Conservation (phyloP, 2,797 vertebrate genomes). For the Bufotes viridis region DNA sequence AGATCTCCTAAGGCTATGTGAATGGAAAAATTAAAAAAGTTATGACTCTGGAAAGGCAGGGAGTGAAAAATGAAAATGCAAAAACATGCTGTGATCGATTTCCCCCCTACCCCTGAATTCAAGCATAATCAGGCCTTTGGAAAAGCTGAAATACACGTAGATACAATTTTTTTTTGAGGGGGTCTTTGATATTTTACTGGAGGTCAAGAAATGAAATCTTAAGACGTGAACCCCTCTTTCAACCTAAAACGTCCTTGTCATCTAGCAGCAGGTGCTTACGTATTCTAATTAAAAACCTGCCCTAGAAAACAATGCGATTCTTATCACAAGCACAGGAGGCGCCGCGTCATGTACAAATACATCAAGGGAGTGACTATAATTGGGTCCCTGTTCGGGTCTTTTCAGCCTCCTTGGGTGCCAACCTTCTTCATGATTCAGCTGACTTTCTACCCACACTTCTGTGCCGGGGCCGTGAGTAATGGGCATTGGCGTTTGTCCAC, state of each 20-base stretch:
- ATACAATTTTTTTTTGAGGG: too few species aligned
- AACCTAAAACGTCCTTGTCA: background rate
- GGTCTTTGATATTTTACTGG: background rate
- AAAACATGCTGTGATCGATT: too few species aligned
- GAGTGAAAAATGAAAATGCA: too few species aligned
- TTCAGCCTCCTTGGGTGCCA: conserved; percentile 21
- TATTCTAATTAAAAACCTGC: background rate
- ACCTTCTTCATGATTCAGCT: background rate
- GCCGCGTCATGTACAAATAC: conserved; percentile 5
- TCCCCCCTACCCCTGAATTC: background rate
- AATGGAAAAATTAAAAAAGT: too few species aligned
- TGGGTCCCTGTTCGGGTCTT: background rate
- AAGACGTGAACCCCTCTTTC: background rate
- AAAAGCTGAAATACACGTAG: background rate
- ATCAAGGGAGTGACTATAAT: conserved; percentile 32
- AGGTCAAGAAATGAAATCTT: background rate
- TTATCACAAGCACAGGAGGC: background rate
- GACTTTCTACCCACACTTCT: conserved; percentile 19
- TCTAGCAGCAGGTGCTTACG: background rate
- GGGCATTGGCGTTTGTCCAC: conserved; percentile 1
- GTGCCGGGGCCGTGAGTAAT: conserved; percentile 5
- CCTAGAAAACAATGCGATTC: background rate
- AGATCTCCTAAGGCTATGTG: too few species aligned
- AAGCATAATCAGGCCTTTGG: background rate
- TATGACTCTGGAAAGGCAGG: too few species aligned